Conservation (phyloP, 2,797 vertebrate genomes). For the Melanotaenia maccullochi region DNA sequence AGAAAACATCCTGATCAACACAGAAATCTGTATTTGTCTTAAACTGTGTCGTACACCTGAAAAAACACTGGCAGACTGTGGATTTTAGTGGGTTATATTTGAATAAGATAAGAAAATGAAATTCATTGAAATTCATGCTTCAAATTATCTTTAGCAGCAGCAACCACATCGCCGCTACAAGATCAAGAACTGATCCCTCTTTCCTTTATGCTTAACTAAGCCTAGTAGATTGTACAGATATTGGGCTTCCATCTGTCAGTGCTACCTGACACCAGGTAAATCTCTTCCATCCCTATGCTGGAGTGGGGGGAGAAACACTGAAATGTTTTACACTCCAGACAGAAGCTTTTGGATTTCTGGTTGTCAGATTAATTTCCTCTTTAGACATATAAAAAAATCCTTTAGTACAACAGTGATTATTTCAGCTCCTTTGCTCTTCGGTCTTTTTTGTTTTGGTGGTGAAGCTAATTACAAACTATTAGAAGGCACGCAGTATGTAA, state of each 20-base stretch:
- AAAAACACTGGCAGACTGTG: constrained; percentile 30
- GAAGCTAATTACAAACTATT: constrained; percentile 28
- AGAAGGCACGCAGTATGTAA: constrained; percentile 8
- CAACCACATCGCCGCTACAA: constrained; percentile 36
- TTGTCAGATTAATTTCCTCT: constrained; percentile 27
- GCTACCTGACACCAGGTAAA: constrained; percentile 34
- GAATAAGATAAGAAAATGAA: constrained; percentile 56
- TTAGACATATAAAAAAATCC: constrained; percentile 24
- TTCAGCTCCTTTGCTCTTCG: constrained; percentile 26
- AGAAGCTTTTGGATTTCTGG: neutral
- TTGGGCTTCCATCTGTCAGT: constrained; percentile 37
- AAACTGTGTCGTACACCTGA: constrained; percentile 3
- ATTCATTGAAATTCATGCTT: constrained; percentile 50
- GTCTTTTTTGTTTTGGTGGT: constrained; percentile 12
- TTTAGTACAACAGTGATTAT: constrained; percentile 42
- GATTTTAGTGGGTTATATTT: constrained; percentile 39
- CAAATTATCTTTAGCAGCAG: constrained; percentile 45
- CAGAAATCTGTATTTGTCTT: constrained; percentile 9
- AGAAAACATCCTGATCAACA: neutral
- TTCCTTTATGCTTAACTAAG: constrained; percentile 42
- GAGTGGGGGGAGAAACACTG: constrained; percentile 1
- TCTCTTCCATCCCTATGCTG: neutral
- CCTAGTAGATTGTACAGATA: constrained; percentile 34
- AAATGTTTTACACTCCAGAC: constrained; percentile 1
- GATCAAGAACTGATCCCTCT: constrained; percentile 28